Evolutionary conservation across 1,140 invertebrate species (phyloP).

Genomic region (Anoplophora glabripennis): DNA sequence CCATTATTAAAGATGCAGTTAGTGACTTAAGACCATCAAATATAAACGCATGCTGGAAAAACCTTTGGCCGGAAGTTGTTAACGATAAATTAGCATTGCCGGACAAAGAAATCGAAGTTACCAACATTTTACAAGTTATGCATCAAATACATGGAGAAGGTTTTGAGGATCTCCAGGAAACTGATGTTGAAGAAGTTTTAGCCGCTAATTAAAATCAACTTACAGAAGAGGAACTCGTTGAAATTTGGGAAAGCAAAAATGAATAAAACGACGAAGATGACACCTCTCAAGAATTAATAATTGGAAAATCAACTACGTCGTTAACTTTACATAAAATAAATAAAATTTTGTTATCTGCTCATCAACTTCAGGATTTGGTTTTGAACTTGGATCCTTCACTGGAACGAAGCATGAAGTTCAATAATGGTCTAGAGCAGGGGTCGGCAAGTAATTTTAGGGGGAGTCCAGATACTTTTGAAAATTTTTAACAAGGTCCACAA

Average conservation of each 20-base stretch:
- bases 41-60: background rate
- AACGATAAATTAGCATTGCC: background rate
- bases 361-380: too few species aligned
- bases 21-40: too few species aligned
- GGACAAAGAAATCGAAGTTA: background rate
- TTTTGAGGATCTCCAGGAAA: background rate
- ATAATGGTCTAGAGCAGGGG: too few species aligned
- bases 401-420: too few species aligned
- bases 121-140: background rate
- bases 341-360: too few species aligned
- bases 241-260: constrained; percentile 20
- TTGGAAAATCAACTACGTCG: too few species aligned
- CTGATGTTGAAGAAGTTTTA: background rate
- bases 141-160: background rate
- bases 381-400: too few species aligned
- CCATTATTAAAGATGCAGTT: too few species aligned
- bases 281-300: constrained; percentile 27
- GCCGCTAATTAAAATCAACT: background rate
- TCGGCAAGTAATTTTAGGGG: too few species aligned
- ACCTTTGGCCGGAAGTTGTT: background rate
- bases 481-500: too few species aligned
- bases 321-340: too few species aligned
- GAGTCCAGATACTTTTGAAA: too few species aligned
- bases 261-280: constrained; percentile 30
- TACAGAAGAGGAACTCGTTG: constrained; percentile 18